These are phyloP conservation scores for Mactra quadrangularis DNA, from an alignment of 1,140 invertebrate genomes.

Conservation along the genomic window DNA sequence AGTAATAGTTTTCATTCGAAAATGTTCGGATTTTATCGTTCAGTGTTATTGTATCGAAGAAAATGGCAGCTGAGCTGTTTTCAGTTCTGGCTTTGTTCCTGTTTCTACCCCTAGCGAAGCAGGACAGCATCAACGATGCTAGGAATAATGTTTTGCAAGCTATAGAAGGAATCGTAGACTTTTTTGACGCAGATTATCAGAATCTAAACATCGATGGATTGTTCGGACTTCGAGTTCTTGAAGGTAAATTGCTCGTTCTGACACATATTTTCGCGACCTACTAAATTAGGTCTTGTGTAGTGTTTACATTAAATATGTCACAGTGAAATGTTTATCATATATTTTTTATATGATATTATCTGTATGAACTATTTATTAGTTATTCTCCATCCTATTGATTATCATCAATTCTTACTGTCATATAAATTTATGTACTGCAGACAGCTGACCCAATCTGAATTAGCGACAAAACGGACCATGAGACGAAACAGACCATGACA, in stretches of 20 bases:
- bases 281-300: background rate
- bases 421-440: too few relatives aligned
- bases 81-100: slow-evolving; percentile 40
- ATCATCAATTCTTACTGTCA: too few relatives aligned
- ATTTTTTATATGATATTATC: background rate
- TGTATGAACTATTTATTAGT: too few relatives aligned
- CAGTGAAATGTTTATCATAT: background rate
- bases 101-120: slow-evolving; percentile 44
- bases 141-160: slow-evolving; percentile 34
- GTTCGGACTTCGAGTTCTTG: slow-evolving; percentile 52
- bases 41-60: slow-evolving; percentile 2
- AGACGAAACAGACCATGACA: too few relatives aligned
- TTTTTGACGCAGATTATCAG: slow-evolving; percentile 51
- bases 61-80: slow-evolving; percentile 36
- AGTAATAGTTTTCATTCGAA: background rate
- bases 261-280: slow-evolving; percentile 30
- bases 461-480: too few relatives aligned
- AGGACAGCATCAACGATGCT: slow-evolving; percentile 16
- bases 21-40: background rate
- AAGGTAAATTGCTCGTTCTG: slow-evolving; percentile 36
- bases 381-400: too few relatives aligned
- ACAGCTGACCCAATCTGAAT: too few relatives aligned
- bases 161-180: slow-evolving; percentile 43
- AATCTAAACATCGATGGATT: slow-evolving; percentile 53
- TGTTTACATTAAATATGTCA: background rate